Conservation (phyloP, 37 sponge, comb jelly and placozoan species). For the Cliona cf. orientalis region DNA sequence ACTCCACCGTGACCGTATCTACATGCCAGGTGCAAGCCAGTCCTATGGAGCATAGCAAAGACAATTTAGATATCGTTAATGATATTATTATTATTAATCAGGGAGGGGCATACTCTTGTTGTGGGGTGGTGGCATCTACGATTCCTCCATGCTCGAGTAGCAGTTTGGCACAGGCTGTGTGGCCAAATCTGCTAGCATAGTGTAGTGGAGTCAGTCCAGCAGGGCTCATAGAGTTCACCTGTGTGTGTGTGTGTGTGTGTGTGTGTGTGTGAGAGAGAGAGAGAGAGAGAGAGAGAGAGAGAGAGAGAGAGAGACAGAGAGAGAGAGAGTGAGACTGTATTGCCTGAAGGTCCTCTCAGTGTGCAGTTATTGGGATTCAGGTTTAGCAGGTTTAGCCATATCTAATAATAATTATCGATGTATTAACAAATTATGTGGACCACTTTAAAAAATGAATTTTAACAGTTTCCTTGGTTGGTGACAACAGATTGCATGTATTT, state of each 20-base stretch:
- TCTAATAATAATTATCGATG: too few species aligned
- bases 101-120: conserved; percentile 24
- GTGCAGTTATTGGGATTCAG: too few species aligned
- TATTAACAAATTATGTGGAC: too few species aligned
- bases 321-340: too few species aligned
- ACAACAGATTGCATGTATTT: too few species aligned
- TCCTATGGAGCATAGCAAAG: conserved; percentile 10
- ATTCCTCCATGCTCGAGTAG: conserved; percentile 38
- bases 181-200: conserved; percentile 56
- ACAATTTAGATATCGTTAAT: neutral
- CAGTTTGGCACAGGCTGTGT: conserved; percentile 25
- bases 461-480: too few species aligned
- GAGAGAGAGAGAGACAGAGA: too few species aligned
- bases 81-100: neutral
- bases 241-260: conserved; percentile 7
- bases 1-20: conserved; percentile 27
- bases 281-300: too few species aligned
- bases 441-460: too few species aligned
- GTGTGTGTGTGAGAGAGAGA: neutral
- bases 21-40: conserved; percentile 64
- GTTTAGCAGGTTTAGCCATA: too few species aligned
- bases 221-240: neutral
- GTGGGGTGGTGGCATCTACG: conserved; percentile 29
- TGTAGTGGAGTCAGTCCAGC: neutral
- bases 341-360: too few species aligned